Conservation (phyloP, 2,797 vertebrate species). For the Tapera naevia region DNA sequence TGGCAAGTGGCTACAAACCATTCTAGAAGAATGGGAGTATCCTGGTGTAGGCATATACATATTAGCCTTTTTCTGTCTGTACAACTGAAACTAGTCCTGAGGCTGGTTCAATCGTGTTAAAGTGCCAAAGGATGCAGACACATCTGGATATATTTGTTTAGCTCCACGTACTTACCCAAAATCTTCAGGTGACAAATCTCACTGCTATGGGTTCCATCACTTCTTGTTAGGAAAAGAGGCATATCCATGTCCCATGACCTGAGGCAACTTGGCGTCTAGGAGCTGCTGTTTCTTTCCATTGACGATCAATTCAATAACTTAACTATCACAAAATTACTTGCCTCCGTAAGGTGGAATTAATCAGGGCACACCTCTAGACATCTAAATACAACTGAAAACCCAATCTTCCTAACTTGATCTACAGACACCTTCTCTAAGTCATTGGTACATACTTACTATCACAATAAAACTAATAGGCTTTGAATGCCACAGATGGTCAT, state of each 20-base stretch:
- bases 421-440: not conserved
- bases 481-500: not conserved
- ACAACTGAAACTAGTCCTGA: not conserved
- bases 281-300: not conserved
- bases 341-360: not conserved
- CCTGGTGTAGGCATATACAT: not conserved
- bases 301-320: not conserved
- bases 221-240: not conserved
- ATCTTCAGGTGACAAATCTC: not conserved
- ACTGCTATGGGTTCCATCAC: not conserved
- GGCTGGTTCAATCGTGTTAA: not conserved
- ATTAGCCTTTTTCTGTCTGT: not conserved
- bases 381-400: not conserved
- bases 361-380: not conserved
- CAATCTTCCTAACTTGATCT: not conserved
- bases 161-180: accelerated
- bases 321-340: not conserved
- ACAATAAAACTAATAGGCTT: slow-evolving; percentile 14
- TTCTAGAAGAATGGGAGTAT: not conserved
- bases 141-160: not conserved
- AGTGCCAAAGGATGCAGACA: not conserved
- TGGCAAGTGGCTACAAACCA: not conserved
- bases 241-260: not conserved
- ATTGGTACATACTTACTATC: not conserved
- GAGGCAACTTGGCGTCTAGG: not conserved